phyloP scores from a whole-genome alignment of 2,113 vertebrate genomes.

The Sturnus vulgaris region DNA sequence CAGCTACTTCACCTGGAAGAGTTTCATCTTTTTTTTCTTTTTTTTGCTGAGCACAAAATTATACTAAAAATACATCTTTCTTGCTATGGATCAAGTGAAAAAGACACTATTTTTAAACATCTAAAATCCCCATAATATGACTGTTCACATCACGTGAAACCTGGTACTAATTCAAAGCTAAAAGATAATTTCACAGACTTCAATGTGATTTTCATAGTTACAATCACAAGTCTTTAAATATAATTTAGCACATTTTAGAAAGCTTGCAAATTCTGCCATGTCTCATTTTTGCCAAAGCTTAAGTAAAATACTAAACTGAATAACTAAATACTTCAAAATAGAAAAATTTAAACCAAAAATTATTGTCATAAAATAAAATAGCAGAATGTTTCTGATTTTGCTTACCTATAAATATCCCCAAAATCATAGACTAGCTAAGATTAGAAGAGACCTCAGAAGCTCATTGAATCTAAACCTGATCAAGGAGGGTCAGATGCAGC shows the following conservation, averaged over 20 bases:
- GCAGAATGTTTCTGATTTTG: neutral
- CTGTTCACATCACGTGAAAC: neutral
- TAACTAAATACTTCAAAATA: neutral
- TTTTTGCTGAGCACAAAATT: neutral
- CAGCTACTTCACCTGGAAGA: neutral
- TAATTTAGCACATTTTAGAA: slow-evolving; percentile 37
- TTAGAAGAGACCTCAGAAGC: neutral
- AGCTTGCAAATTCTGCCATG: neutral
- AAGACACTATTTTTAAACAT: neutral
- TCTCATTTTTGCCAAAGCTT: neutral
- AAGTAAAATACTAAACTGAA: neutral
- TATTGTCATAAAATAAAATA: neutral
- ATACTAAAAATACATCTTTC: neutral
- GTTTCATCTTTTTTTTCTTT: neutral
- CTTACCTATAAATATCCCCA: neutral
- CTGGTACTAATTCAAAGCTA: neutral
- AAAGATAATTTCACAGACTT: slow-evolving; percentile 30
- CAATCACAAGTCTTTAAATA: slow-evolving; percentile 47
- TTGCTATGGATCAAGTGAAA: neutral
- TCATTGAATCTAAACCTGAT: neutral
- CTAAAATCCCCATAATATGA: neutral
- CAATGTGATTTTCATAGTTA: neutral
- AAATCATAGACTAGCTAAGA: neutral
- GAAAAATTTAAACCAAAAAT: neutral
- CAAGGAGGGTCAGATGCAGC: neutral